Base-by-base conservation (phyloP, 2,113 vertebrate genomes). In the Echinops telfairi region DNA sequence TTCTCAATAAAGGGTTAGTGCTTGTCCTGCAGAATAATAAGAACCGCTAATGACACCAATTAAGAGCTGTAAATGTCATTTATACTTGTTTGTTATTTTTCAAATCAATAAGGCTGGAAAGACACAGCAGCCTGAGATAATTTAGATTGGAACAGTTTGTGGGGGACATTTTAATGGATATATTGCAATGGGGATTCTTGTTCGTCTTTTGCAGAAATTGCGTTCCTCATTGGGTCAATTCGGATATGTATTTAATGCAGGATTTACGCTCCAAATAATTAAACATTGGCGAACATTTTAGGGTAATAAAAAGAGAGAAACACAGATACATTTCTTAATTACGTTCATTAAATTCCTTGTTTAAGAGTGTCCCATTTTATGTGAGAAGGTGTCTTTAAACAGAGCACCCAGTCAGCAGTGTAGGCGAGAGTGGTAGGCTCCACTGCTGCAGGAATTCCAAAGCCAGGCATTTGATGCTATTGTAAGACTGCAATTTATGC, bases 61-160 rank as follows among this genome's bases (percentile, higher is more conserved):
- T 98, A 98, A 97, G 97, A 98, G 90, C 96, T 97, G 96, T 98
- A 98, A 98, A 97, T 98, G 97, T 97, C 97, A 97, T 97, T 98
- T 98, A 97, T 83, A 97, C 93, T 98, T 98, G 97, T 98, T 98
- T 98, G 97, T 97, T 98, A 97, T 98, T 98, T 98, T 98, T 98
- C 97, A 98, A 97, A 93, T 97, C 98, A 98, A 95, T 98, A 98
- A 97, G 94, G 79, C 78, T 89, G 86, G 53, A 64, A 97, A 97
- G 84, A 93, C 92, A 98, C 70, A 97, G 93, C 3, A 92, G 93
- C 40, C 80, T 93, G 91, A 97, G 97, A 98, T 94, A 90, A 95
- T 94, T 97, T 97, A 83, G 87, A 96, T 60, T 94, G 93, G 91
- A 97, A 77, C 36, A 89, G 78, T 97, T 93, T 89, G 89, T 95